Conservation (phyloP, 2,888 invertebrate genomes). For the Diogma glabrata region DNA sequence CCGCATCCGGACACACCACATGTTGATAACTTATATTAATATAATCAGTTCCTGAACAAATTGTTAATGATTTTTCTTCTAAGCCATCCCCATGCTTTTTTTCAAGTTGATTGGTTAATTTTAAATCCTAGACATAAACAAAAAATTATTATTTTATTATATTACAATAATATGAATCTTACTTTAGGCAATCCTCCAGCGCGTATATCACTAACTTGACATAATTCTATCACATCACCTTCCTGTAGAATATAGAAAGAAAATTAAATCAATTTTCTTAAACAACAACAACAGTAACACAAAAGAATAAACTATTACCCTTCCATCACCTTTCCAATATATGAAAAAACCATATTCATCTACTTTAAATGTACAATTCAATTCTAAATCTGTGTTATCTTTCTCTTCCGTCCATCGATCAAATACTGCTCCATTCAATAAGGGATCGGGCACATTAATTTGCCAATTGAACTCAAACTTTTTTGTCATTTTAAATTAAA, state of each 20-base stretch:
- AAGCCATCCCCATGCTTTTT: conserved; percentile 70
- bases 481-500: conserved; percentile 71
- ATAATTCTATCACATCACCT: conserved; percentile 95
- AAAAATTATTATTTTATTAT: not conserved
- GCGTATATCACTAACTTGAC: conserved; percentile 95
- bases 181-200: conserved; percentile 89
- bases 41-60: conserved; percentile 96
- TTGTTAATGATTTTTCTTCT: conserved; percentile 89
- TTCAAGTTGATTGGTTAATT: conserved; percentile 60
- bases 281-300: not conserved
- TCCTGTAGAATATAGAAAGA: conserved; percentile 51
- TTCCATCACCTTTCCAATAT: conserved; percentile 94
- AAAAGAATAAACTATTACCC: conserved; percentile 50
- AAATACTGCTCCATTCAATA: conserved; percentile 71
- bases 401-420: conserved; percentile 98
- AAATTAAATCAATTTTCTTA: conserved; percentile 8
- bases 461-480: conserved; percentile 99
- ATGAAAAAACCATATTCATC: conserved; percentile 98
- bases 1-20: conserved; percentile 86
- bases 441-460: conserved; percentile 78
- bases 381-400: conserved; percentile 80
- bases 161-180: conserved; percentile 28
- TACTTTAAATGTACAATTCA: conserved; percentile 82
- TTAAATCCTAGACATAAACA: conserved; percentile 54
- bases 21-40: conserved; percentile 98